phyloP scores from a whole-genome alignment of 2,113 vertebrate genomes.

The Pteropus alecto region DNA sequence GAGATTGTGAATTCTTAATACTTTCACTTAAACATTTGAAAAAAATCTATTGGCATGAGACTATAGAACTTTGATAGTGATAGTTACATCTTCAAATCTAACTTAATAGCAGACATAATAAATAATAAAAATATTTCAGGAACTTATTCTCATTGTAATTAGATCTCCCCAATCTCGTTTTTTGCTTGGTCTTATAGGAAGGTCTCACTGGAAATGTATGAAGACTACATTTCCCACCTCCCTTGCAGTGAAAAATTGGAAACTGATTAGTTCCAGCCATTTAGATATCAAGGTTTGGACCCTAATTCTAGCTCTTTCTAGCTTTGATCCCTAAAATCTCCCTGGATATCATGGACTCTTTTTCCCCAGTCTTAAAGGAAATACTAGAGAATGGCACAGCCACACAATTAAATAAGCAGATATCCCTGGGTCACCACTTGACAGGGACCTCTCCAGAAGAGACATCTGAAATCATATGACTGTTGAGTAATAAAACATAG shows the following conservation, averaged over 20 bases:
- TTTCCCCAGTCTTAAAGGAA: background rate
- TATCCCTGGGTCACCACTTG: background rate
- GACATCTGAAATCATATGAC: background rate
- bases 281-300: background rate
- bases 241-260: background rate
- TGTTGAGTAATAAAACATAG: background rate
- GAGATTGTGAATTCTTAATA: background rate
- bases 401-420: background rate
- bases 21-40: background rate
- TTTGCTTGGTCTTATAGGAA: background rate
- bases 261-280: background rate
- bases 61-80: background rate
- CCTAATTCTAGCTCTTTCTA: background rate
- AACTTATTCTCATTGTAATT: background rate
- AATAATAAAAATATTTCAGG: background rate
- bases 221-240: background rate
- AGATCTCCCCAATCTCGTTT: background rate
- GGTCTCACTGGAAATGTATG: background rate
- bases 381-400: background rate
- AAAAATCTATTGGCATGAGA: background rate
- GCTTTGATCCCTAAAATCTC: background rate
- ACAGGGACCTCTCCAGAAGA: background rate
- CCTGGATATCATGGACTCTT: background rate
- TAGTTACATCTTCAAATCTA: background rate
- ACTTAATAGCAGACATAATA: background rate